These are phyloP conservation scores for Scomberomorus guttatus DNA, from an alignment of 2,797 vertebrate species.

Conservation along the genomic window DNA sequence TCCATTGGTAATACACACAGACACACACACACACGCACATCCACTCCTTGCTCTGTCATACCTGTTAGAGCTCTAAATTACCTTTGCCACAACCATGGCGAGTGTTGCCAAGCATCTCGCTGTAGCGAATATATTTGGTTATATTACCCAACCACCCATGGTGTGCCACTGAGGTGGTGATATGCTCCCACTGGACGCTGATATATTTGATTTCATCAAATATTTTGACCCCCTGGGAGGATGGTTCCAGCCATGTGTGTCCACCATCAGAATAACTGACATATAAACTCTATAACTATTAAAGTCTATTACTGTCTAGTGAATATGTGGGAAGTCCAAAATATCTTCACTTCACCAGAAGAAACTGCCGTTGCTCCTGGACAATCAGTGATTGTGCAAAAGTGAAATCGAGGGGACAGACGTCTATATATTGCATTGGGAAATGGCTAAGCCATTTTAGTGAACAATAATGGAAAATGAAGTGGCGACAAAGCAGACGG, in stretches of 20 bases:
- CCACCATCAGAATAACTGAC: conserved; percentile 56
- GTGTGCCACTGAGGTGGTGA: conserved; percentile 47
- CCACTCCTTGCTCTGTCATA: conserved; percentile 75
- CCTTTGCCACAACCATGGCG: conserved; percentile 71
- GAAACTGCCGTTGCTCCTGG: conserved; percentile 46
- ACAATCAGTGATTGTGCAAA: conserved; percentile 51
- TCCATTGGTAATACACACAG: conserved; percentile 48
- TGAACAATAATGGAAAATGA: conserved; percentile 66
- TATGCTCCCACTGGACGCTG: conserved; percentile 39
- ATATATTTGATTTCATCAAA: conserved; percentile 59
- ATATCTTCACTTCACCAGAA: conserved; percentile 25
- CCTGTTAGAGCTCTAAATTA: conserved; percentile 87
- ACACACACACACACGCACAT: conserved; percentile 43
- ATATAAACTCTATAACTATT: conserved; percentile 42
- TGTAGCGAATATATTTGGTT: conserved; percentile 82
- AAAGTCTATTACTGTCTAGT: conserved; percentile 30
- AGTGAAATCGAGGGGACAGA: conserved; percentile 44
- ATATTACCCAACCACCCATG: conserved; percentile 75
- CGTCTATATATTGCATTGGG: conserved; percentile 30
- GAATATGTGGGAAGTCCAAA: conserved; percentile 26
- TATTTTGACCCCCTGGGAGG: conserved; percentile 41
- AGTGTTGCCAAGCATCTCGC: conserved; percentile 75
- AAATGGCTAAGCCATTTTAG: conserved; percentile 54
- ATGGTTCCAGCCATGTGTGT: conserved; percentile 55
- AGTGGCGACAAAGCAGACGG: conserved; percentile 47